phyloP scores from a whole-genome alignment of 2,797 vertebrate genomes.

The Coranthus polyacanthus region DNA sequence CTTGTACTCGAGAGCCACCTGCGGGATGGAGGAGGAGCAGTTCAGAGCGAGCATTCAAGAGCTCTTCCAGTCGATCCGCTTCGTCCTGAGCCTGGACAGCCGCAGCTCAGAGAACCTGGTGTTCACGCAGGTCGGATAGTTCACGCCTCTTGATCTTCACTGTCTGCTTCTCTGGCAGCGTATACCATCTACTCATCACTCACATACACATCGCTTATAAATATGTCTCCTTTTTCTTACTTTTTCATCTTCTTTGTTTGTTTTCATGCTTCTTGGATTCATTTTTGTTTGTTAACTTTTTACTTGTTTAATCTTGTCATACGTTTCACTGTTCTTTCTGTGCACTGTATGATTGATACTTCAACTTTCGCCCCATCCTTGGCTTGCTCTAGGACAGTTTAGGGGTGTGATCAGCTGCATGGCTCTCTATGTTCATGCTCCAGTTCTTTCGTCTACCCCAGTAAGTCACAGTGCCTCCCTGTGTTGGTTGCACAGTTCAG shows the following conservation, averaged over 20 bases:
- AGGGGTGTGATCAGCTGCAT: constrained; percentile 86
- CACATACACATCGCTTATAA: constrained; percentile 5
- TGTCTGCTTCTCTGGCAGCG: not conserved
- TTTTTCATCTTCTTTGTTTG: constrained; percentile 42
- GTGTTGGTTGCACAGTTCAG: constrained; percentile 64
- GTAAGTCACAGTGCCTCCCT: constrained; percentile 87
- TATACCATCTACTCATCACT: constrained; percentile 4
- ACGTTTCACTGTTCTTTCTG: constrained; percentile 45
- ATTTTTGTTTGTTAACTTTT: constrained; percentile 37
- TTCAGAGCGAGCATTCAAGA: constrained; percentile 97
- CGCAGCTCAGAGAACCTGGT: constrained; percentile 98
- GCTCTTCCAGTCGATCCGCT: constrained; percentile 99
- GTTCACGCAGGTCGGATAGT: constrained; percentile 94
- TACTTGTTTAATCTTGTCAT: constrained; percentile 40
- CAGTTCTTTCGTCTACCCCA: constrained; percentile 83
- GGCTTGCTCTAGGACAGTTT: constrained; percentile 86
- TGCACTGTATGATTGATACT: constrained; percentile 60
- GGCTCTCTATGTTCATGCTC: constrained; percentile 84
- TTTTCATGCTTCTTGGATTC: constrained; percentile 19
- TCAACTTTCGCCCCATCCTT: constrained; percentile 74
- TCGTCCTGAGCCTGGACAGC: constrained; percentile 97
- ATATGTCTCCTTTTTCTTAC: constrained; percentile 11
- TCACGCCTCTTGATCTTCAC: not conserved
- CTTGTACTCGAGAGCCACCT: constrained; percentile 97
- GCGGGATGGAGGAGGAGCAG: constrained; percentile 98